Percentiles rank a stretch among this genome's conserved stretches.
Evolutionary conservation across 1,140 invertebrate genomes (phyloP).

Genomic region (Bilobella aurantiaca): DNA sequence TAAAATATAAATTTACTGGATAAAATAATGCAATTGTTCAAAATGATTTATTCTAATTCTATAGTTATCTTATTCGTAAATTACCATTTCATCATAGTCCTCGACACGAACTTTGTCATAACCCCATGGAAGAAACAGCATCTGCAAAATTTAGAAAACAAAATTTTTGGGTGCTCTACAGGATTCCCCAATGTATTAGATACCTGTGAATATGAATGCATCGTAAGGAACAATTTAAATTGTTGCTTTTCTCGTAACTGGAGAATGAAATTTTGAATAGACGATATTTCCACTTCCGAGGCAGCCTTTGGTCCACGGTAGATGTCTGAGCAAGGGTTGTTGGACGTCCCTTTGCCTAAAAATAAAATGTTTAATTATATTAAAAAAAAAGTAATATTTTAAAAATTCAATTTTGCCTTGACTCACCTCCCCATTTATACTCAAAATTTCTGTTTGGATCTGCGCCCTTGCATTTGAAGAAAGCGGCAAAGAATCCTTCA

Average conservation of each 20-base stretch:
- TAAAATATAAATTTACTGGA: background rate
- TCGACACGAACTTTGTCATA: conserved; percentile 20
- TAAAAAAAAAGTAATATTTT: background rate
- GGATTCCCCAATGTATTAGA: background rate
- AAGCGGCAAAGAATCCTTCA: conserved; percentile 29
- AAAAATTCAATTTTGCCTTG: no score
- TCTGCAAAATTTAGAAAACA: background rate
- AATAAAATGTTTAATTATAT: no score
- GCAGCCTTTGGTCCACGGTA: conserved; percentile 76
- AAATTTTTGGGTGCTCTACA: background rate
- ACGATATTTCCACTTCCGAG: conserved; percentile 80
- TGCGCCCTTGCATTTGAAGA: conserved; percentile 47
- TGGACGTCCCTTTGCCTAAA: conserved; percentile 54
- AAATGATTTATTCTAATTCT: background rate
- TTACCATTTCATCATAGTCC: conserved; percentile 16
- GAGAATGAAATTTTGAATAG: conserved; percentile 55
- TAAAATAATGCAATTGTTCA: background rate
- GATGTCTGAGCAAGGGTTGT: conserved; percentile 75
- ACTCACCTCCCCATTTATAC: conserved; percentile 56
- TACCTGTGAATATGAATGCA: conserved; percentile 73
- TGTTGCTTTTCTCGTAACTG: conserved; percentile 42
- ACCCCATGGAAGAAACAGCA: conserved; percentile 24
- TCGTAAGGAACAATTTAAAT: conserved; percentile 62
- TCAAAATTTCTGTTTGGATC: conserved; percentile 73
- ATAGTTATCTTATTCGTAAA: background rate